Percentiles rank a stretch among this genome's conserved stretches.
These are phyloP conservation scores for Dynastes tityus DNA, from an alignment of 2,888 invertebrate species.

Conservation along the genomic window DNA sequence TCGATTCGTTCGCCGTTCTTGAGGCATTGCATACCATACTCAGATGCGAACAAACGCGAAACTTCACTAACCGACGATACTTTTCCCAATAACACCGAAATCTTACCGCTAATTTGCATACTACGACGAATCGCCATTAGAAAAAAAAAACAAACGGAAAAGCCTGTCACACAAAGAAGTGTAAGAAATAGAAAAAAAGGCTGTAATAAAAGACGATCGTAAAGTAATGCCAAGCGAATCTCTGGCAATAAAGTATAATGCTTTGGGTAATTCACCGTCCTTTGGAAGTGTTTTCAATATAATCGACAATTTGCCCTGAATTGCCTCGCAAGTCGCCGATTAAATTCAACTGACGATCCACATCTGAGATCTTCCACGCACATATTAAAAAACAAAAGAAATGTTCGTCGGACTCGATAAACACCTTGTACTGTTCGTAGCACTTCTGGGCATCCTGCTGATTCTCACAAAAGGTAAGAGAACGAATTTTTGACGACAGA, in stretches of 20 bases:
- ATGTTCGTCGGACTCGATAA: conserved; percentile 26
- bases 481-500: conserved; percentile 12
- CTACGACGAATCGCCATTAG: conserved; percentile 1
- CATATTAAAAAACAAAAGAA: neutral
- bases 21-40: neutral
- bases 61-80: neutral
- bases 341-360: conserved; percentile 1
- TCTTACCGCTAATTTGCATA: neutral
- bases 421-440: conserved; percentile 23
- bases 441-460: conserved; percentile 25
- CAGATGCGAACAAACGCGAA: conserved; percentile 32
- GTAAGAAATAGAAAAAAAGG: conserved; percentile 25
- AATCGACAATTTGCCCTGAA: conserved; percentile 30
- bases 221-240: conserved; percentile 30
- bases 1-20: conserved; percentile 33
- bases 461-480: conserved; percentile 42
- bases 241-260: conserved; percentile 35
- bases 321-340: conserved; percentile 6
- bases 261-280: conserved; percentile 35
- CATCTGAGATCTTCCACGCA: neutral
- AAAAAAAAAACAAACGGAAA: neutral
- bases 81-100: neutral
- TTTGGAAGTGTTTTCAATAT: conserved; percentile 37
- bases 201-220: conserved; percentile 37
- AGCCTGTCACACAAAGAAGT: neutral